Evolutionary conservation across 2,113 vertebrate species (phyloP).

Genomic region (Ahaetulla prasina): DNA sequence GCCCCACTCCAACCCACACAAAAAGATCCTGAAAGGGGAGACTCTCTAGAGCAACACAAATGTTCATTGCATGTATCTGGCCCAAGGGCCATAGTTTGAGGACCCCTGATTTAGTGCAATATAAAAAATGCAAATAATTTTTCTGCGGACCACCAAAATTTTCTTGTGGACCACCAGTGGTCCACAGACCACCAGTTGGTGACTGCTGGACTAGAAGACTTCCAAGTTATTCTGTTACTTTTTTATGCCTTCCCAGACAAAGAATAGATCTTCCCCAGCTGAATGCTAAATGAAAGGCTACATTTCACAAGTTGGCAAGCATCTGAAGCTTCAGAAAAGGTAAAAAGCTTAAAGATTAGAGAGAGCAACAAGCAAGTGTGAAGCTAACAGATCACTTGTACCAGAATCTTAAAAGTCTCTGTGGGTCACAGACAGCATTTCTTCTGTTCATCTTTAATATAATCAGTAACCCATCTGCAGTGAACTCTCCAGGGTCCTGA

Average conservation of each 20-base stretch:
- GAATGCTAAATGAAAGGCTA: neutral
- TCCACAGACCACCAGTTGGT: too few relatives aligned
- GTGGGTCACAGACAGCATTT: neutral
- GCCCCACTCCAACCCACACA: too few relatives aligned
- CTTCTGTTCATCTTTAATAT: neutral
- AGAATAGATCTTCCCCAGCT: neutral
- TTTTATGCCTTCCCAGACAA: neutral
- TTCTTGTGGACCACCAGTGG: too few relatives aligned
- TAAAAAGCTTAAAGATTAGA: neutral
- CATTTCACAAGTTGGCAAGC: neutral
- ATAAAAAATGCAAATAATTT: too few relatives aligned
- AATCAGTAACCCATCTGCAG: neutral
- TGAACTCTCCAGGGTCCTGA: neutral
- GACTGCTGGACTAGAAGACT: neutral
- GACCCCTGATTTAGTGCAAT: too few relatives aligned
- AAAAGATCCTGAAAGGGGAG: too few relatives aligned
- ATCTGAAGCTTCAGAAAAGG: neutral
- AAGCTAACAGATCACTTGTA: neutral
- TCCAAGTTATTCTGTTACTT: neutral
- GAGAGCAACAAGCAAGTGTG: neutral
- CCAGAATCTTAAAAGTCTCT: neutral
- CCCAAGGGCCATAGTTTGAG: too few relatives aligned
- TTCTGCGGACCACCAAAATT: too few relatives aligned
- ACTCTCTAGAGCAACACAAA: too few relatives aligned
- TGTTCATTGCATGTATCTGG: too few relatives aligned